Base-by-base conservation (phyloP, 1,140 invertebrate genomes). In the Drosophila sechellia region DNA sequence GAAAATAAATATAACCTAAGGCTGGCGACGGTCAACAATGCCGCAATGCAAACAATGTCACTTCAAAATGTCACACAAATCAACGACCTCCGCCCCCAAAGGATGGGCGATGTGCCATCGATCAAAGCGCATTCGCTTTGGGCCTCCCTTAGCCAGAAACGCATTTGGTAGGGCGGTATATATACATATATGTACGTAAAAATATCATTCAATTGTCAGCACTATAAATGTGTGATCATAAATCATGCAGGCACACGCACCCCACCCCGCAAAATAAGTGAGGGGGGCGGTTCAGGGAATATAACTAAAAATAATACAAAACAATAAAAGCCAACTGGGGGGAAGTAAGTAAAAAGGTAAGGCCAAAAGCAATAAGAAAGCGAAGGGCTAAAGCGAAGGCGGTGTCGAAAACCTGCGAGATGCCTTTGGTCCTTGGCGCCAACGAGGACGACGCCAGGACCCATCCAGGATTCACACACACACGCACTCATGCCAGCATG, bases 141-240 rank as follows among this genome's bases (percentile, higher is more conserved):
- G 56, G 8, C 35, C 17, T 17, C 17, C 3, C 15, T 2, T 8
- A 22, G 42, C 71, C 42, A 20, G 64, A 57, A 78, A 65, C 64
- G 71, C 72, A 65, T 70, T 84, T 68, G 77, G 65, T 57, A 63
- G 68, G 68, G 59, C 52, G 27, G 34, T 10, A 10, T 5, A 5
- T 34, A 34, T 10, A 8, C 5, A 4, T 34, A 34, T 31, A 69
- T 61, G 50, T 57, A 72, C 59, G 60, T 49, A 75, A 74, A 90
- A 90, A 90, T 90, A 81, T 90, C 86, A 85, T 90, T 90, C 86
- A 90, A 86, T 90, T 90, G 86, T 90, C 86, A 90, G 86, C 86
- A 79, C 86, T 90, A 90, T 81, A 90, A 90, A 90, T 90, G 81
- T 81, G 71, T 78, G 86, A 86, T 90, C 86, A 90, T 90, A 90